Percentiles rank a stretch among this genome's conserved stretches.
These are phyloP conservation scores for Eciton burchellii DNA, from an alignment of 1,140 invertebrate species.

Conservation along the genomic window DNA sequence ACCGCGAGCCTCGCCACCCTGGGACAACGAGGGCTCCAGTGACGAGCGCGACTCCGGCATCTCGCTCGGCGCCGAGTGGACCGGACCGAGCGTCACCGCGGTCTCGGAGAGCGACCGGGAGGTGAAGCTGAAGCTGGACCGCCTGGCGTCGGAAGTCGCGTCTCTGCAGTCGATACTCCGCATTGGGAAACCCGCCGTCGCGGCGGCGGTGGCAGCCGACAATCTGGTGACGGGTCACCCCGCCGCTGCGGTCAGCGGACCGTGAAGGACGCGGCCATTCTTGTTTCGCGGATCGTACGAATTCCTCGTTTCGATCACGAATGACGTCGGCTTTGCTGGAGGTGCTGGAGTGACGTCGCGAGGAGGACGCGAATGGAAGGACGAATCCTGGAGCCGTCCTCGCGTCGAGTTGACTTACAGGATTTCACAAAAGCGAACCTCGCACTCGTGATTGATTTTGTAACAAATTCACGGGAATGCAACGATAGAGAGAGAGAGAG, in stretches of 20 bases:
- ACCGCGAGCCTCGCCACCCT: constrained; percentile 90
- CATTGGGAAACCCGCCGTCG: constrained; percentile 74
- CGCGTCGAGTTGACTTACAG: constrained; percentile 1
- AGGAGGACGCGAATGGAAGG: not conserved
- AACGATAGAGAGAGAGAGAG: no score
- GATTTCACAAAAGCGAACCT: no score
- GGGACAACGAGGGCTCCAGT: constrained; percentile 93
- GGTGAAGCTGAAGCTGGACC: constrained; percentile 93
- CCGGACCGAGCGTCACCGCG: constrained; percentile 78
- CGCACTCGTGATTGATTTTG: not conserved
- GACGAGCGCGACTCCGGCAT: constrained; percentile 96
- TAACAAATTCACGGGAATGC: not conserved
- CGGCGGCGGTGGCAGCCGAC: constrained; percentile 64
- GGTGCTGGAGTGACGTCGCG: not conserved
- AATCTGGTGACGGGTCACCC: constrained; percentile 62
- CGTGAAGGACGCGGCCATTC: constrained; percentile 43
- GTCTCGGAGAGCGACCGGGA: constrained; percentile 89
- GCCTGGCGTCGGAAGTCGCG: constrained; percentile 96
- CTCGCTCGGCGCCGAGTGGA: constrained; percentile 91
- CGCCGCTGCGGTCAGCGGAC: constrained; percentile 53
- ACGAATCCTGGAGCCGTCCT: not conserved
- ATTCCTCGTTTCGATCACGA: not conserved
- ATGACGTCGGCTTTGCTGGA: constrained; percentile 5
- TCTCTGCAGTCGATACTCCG: constrained; percentile 91
- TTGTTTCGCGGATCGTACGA: not conserved